Base-by-base conservation (phyloP, 2,113 vertebrate species). In the Oostethus manadensis region DNA sequence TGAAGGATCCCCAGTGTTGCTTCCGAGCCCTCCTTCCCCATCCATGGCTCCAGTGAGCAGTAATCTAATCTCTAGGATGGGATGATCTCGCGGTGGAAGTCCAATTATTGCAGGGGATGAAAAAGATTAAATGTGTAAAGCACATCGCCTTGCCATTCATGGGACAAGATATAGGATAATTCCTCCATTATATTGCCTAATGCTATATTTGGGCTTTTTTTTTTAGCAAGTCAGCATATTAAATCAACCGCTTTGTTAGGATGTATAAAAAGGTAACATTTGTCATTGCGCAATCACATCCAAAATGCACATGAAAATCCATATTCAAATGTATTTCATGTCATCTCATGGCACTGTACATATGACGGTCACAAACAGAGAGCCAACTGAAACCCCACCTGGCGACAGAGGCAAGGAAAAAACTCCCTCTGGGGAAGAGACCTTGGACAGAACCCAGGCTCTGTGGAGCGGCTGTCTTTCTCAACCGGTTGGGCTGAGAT, bases 61-160 rank as follows among this genome's bases (percentile, higher is more conserved):
- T 82, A 74, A 60, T 59, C 56, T 53, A 33, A 44, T 69, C 70
- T 71, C 58, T 68, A 6, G 66, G 70, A 80, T 68, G 44, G 58
- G 66, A 82, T 62, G 68, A 84, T 79, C 62, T 70, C 45, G 50
- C 66, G 38, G 55, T 73, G 45, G 66, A 76, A 71, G 67, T 74
- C 70, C 64, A 77, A 78, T 78, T 81, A 85, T 76, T 74, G 66
- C 55, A 53, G 38, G 60, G 64, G 29, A 6, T 59, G 54, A 47
- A 77, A 63, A 59, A 54, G 70, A 82, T 81, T 82, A 73, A 10
- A 73, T 20, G 33, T 71, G 60, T 64, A 64, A 69, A 56, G 55
- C 58, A 82, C 78, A 87, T 67, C 71, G 42, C 40, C 53, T 65
- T 72, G 57, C 57, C 53, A 54, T 62, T 66, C 51, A 46, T 54